Conservation (phyloP, 2,113 vertebrate species). For the Megaceryle maxima region DNA sequence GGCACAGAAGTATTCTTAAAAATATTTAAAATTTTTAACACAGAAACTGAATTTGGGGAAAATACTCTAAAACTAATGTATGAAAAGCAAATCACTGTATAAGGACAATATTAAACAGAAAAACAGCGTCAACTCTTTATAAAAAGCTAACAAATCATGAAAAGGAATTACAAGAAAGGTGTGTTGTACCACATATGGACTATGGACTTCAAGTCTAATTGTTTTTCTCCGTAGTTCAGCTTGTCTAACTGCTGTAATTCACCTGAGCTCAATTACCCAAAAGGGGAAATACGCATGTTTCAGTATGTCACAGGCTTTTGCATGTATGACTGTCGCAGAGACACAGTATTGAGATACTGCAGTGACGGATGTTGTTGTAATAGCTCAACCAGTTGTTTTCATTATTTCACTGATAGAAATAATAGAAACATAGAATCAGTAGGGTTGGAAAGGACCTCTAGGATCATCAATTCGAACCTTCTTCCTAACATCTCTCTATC, state of each 20-base stretch:
- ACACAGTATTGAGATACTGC: not conserved
- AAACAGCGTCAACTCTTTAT: not conserved
- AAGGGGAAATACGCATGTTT: not conserved
- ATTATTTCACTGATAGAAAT: not conserved
- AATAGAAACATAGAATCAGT: too few relatives aligned
- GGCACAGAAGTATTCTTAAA: not conserved
- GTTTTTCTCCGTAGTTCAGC: not conserved
- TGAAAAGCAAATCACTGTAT: not conserved
- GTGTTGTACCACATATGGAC: fast-evolving
- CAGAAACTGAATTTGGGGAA: not conserved
- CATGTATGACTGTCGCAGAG: not conserved
- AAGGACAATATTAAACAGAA: not conserved
- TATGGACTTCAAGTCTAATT: not conserved
- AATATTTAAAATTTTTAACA: not conserved
- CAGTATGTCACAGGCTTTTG: not conserved
- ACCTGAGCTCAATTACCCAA: not conserved
- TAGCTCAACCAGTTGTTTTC: not conserved
- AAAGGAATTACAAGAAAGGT: fast-evolving
- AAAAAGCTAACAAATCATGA: not conserved
- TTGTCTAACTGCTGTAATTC: not conserved
- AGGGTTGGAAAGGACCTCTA: too few relatives aligned
- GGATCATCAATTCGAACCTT: too few relatives aligned
- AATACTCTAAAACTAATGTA: not conserved
- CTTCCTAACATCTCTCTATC: too few relatives aligned
- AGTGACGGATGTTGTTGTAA: not conserved